Evolutionary conservation across 1,140 invertebrate genomes (phyloP).

Genomic region (Drosophila takahashii): DNA sequence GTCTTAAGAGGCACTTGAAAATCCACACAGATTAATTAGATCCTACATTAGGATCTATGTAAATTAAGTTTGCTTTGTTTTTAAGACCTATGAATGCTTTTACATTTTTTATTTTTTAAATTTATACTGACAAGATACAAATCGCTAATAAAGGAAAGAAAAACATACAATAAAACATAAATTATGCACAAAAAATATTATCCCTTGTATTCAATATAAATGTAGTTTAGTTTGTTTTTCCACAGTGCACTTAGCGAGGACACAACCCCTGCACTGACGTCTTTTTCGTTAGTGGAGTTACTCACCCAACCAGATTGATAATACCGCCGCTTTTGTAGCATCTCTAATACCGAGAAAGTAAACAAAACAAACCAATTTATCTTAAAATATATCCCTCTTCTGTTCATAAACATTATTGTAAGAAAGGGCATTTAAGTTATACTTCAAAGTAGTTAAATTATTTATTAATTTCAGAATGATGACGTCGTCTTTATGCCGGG

Average conservation of each 20-base stretch:
- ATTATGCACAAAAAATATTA: too few species aligned
- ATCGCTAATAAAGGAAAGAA: too few species aligned
- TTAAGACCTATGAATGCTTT: too few species aligned
- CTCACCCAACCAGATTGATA: not conserved
- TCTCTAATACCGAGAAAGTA: not conserved
- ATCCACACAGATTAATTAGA: not conserved
- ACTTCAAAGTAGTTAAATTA: not conserved
- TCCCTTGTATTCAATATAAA: too few species aligned
- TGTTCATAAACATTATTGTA: not conserved
- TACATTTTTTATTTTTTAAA: too few species aligned
- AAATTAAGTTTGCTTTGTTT: too few species aligned
- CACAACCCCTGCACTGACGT: not conserved
- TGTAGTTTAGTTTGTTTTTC: too few species aligned
- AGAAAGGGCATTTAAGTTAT: not conserved
- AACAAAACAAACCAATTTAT: too few species aligned
- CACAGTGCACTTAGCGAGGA: not conserved
- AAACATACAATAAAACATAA: too few species aligned
- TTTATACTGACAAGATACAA: too few species aligned
- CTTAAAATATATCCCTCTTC: too few species aligned
- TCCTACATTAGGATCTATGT: not conserved
- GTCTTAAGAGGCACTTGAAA: not conserved
- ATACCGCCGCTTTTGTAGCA: not conserved
- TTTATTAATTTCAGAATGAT: not conserved
- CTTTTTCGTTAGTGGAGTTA: not conserved
- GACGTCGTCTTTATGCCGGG: not conserved